phyloP scores from a whole-genome alignment of 2,797 vertebrate species.

The Oceanodroma leucorhoa region DNA sequence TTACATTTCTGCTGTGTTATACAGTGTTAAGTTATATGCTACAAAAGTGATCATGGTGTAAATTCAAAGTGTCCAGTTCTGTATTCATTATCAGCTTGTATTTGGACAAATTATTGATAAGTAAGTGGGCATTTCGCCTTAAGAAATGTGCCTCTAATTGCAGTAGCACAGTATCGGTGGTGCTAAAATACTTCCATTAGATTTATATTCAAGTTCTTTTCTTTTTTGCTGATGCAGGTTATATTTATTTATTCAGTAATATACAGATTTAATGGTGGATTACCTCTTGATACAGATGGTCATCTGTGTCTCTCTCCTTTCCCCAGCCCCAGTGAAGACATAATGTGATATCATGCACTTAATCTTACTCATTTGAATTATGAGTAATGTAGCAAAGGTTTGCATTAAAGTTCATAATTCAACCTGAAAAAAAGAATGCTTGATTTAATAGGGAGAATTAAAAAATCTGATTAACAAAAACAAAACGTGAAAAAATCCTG shows the following conservation, averaged over 20 bases:
- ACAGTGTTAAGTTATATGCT: background rate
- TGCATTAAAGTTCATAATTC: background rate
- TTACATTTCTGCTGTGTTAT: background rate
- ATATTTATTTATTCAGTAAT: background rate
- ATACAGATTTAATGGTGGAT: background rate
- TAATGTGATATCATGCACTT: background rate
- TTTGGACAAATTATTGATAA: background rate
- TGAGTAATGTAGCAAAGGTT: background rate
- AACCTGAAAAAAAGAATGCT: background rate
- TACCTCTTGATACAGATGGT: background rate
- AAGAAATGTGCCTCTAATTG: background rate
- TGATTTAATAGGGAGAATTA: background rate
- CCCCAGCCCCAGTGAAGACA: background rate
- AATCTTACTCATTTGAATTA: background rate
- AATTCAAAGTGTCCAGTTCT: background rate
- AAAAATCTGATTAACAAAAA: background rate
- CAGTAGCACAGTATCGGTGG: accelerated
- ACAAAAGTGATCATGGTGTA: background rate
- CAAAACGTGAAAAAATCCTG: background rate
- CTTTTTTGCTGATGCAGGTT: background rate
- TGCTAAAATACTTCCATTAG: background rate
- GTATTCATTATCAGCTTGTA: background rate
- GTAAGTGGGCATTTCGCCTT: background rate
- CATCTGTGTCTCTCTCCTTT: background rate
- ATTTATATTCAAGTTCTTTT: background rate